These are phyloP conservation scores for Cylindroiulus punctatus DNA, from an alignment of 2,888 invertebrate genomes.

Conservation along the genomic window DNA sequence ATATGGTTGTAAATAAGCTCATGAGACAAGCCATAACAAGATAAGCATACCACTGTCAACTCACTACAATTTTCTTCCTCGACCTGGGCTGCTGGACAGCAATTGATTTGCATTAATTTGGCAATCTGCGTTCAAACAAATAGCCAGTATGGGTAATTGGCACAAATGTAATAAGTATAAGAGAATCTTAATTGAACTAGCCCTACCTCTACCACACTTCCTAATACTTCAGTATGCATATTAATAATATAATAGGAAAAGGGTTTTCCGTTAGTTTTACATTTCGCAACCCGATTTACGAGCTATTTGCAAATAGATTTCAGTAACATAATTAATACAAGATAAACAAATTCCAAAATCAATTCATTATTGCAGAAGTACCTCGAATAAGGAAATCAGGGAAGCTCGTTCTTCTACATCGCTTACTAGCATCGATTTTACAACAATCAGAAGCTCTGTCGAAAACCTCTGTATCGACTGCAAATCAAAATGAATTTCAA, in stretches of 20 bases:
- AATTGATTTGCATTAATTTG: not conserved
- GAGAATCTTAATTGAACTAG: not conserved
- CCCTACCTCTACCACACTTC: not conserved
- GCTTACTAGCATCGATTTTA: not conserved
- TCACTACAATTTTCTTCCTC: not conserved
- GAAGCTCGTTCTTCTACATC: not conserved
- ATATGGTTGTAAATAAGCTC: not conserved
- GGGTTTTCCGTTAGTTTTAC: not conserved
- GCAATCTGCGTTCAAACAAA: not conserved
- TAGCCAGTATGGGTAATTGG: not conserved
- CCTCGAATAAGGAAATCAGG: not conserved
- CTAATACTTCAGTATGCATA: slow-evolving; percentile 21
- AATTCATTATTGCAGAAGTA: not conserved
- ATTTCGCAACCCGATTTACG: not conserved
- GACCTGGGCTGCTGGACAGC: not conserved
- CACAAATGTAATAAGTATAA: not conserved
- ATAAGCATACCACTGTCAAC: not conserved
- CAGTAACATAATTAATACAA: too few relatives aligned
- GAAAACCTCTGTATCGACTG: not conserved
- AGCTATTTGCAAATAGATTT: too few relatives aligned
- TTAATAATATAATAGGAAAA: slow-evolving; percentile 18
- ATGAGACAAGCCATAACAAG: too few relatives aligned
- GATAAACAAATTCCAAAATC: too few relatives aligned
- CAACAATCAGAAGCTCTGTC: not conserved
- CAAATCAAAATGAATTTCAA: not conserved